Conservation (phyloP, 2,888 invertebrate genomes). For the Malthinus seriepunctatus region DNA sequence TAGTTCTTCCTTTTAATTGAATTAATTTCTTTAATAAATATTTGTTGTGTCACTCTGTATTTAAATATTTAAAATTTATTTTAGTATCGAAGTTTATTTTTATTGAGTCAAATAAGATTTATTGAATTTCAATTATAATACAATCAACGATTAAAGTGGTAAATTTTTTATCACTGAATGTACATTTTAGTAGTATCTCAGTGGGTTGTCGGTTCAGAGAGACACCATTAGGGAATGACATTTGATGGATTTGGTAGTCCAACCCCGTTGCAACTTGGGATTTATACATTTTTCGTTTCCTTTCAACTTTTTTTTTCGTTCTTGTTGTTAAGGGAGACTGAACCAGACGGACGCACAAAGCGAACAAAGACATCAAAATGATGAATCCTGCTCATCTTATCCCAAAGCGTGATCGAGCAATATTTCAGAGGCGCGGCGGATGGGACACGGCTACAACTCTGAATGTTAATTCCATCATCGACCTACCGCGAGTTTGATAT, state of each 20-base stretch:
- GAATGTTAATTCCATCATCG: conserved; percentile 55
- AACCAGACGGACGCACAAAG: conserved; percentile 47
- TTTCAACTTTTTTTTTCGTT: conserved; percentile 44
- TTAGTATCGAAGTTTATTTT: neutral
- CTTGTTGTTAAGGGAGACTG: conserved; percentile 39
- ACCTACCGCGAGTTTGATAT: conserved; percentile 41
- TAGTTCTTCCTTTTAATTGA: too few species aligned
- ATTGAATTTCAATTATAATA: conserved; percentile 17
- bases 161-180: conserved; percentile 18
- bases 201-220: conserved; percentile 43
- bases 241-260: conserved; percentile 52
- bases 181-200: conserved; percentile 32
- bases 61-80: too few species aligned
- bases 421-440: conserved; percentile 54
- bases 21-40: too few species aligned
- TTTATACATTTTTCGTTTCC: conserved; percentile 51
- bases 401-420: conserved; percentile 58
- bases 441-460: conserved; percentile 52
- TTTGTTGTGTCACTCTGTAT: too few species aligned
- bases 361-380: conserved; percentile 59
- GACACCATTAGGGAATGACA: conserved; percentile 52
- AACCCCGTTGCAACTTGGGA: conserved; percentile 51
- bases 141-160: conserved; percentile 10
- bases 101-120: conserved; percentile 1
- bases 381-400: conserved; percentile 58